These are phyloP conservation scores for Anhinga anhinga DNA, from an alignment of 2,113 vertebrate species.

Conservation along the genomic window DNA sequence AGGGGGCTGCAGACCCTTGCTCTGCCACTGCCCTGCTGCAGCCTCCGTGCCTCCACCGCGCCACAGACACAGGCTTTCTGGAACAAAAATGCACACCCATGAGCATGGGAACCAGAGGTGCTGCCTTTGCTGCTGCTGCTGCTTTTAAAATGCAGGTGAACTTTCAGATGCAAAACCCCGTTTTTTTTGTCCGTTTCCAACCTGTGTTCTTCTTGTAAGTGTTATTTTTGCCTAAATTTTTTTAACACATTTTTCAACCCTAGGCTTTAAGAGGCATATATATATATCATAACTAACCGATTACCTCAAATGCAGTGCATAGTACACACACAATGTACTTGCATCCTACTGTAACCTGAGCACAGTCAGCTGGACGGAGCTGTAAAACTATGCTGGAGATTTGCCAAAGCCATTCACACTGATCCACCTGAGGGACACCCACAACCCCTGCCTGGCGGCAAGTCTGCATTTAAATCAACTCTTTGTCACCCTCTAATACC, in stretches of 20 bases:
- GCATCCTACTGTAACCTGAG: background rate
- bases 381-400: background rate
- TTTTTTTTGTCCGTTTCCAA: background rate
- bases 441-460: background rate
- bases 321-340: background rate
- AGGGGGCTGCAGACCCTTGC: background rate
- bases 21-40: background rate
- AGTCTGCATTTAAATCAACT: conserved; percentile 42
- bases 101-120: background rate
- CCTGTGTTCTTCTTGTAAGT: background rate
- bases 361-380: background rate
- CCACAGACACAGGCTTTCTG: background rate
- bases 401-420: conserved; percentile 3
- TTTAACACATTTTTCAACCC: background rate
- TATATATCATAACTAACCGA: background rate
- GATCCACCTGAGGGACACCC: background rate
- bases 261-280: background rate
- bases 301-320: background rate
- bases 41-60: rapidly evolving
- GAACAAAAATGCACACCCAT: rapidly evolving
- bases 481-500: background rate
- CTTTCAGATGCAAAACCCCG: background rate
- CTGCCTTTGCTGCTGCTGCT: background rate
- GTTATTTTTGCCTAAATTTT: background rate
- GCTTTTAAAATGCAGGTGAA: background rate